A percentile compares a stretch with the other conserved stretches of the same genome.
Evolutionary conservation across 2,888 invertebrate species (phyloP).

Genomic region (Diarsia mendica): DNA sequence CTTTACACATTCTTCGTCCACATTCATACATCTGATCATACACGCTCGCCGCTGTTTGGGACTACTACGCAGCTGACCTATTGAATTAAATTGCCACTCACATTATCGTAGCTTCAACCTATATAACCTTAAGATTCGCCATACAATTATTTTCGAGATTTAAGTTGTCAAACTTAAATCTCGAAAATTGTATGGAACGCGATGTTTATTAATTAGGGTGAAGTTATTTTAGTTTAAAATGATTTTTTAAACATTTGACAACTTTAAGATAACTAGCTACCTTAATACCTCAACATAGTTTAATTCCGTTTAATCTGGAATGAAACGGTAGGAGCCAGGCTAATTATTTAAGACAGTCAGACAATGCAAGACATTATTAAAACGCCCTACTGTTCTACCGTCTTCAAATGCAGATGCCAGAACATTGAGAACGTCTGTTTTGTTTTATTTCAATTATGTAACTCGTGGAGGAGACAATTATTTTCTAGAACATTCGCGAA

Average conservation of each 20-base stretch:
- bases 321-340: conserved; percentile 11
- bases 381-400: conserved; percentile 41
- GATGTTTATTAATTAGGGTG: no score
- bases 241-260: neutral
- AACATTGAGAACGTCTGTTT: conserved; percentile 11
- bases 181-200: no score
- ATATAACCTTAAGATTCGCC: no score
- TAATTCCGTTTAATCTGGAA: conserved; percentile 18
- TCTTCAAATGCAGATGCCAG: conserved; percentile 22
- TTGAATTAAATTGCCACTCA: no score
- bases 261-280: neutral
- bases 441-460: conserved; percentile 26
- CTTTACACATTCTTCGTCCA: no score
- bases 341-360: conserved; percentile 37
- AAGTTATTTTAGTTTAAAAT: no score
- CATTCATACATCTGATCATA: no score
- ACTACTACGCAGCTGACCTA: no score
- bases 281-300: neutral
- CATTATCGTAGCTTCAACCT: no score
- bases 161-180: no score
- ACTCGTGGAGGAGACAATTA: conserved; percentile 15
- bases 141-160: no score
- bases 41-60: no score
- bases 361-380: conserved; percentile 46
- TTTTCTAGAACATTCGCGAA: neutral